A percentile compares a stretch with the other conserved stretches of the same genome.
Conservation (phyloP, 2,113 vertebrate species). For the Delphinapterus leucas region DNA sequence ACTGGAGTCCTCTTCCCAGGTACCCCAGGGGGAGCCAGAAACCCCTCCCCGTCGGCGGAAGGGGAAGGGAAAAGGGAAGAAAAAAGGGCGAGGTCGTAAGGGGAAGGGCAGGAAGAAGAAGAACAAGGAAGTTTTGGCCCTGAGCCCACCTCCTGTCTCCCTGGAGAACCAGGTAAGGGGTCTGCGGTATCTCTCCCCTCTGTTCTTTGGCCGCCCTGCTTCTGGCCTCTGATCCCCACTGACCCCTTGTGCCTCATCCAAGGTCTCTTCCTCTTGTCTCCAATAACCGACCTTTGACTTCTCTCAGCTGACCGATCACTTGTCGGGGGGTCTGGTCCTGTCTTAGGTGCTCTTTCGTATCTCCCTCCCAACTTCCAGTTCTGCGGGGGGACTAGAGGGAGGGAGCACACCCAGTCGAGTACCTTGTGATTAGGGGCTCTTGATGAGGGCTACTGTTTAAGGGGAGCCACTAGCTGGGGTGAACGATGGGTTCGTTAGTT, state of each 20-base stretch:
- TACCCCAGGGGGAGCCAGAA: neutral
- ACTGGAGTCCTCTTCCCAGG: neutral
- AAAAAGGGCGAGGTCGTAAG: conserved; percentile 81
- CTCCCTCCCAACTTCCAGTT: neutral
- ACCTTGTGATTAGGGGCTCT: neutral
- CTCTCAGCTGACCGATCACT: neutral
- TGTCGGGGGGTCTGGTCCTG: neutral
- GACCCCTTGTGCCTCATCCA: neutral
- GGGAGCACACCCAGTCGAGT: neutral
- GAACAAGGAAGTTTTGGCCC: conserved; percentile 78
- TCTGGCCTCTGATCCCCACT: neutral
- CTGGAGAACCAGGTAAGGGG: conserved; percentile 68
- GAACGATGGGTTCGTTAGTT: neutral
- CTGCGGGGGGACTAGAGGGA: neutral
- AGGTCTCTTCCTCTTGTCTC: neutral
- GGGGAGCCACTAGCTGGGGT: neutral
- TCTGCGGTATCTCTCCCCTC: neutral
- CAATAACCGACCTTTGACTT: neutral
- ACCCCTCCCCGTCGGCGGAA: conserved; percentile 60
- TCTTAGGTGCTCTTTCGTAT: neutral
- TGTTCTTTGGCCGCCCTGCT: neutral
- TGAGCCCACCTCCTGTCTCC: neutral
- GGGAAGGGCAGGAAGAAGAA: conserved; percentile 89
- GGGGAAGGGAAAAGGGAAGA: conserved; percentile 86
- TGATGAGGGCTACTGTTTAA: neutral